Conservation (phyloP, 2,797 vertebrate species). For the Xenopus petersii region DNA sequence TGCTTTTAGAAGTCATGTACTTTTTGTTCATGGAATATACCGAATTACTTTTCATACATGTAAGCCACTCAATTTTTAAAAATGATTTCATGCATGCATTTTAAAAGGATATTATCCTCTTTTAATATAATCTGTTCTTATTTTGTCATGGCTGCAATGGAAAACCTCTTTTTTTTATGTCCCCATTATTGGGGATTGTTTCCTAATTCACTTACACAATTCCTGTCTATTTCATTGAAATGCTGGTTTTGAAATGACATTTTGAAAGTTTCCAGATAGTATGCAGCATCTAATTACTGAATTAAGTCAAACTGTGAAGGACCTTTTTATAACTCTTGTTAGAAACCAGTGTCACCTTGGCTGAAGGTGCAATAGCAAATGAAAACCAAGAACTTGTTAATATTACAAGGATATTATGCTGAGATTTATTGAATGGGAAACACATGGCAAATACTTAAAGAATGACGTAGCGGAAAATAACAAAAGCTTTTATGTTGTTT, state of each 20-base stretch:
- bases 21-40: too few relatives aligned
- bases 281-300: conserved; percentile 8
- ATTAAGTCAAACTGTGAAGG: not conserved
- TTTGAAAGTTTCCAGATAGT: conserved; percentile 32
- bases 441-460: too few relatives aligned
- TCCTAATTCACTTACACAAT: conserved; percentile 32
- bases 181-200: not conserved
- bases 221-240: conserved; percentile 32
- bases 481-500: too few relatives aligned
- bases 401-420: not conserved
- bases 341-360: conserved; percentile 14
- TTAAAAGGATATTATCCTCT: too few relatives aligned
- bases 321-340: conserved; percentile 18
- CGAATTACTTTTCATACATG: too few relatives aligned
- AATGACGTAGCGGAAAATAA: too few relatives aligned
- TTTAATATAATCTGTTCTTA: conserved; percentile 23
- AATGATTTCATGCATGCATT: too few relatives aligned
- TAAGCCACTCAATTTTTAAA: too few relatives aligned
- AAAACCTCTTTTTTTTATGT: too few relatives aligned
- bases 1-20: too few relatives aligned
- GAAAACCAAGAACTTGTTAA: not conserved
- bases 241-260: conserved; percentile 38
- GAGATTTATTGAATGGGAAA: not conserved
- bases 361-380: conserved; percentile 15
- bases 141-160: conserved; percentile 2